Base-by-base conservation (phyloP, 2,113 vertebrate species). In the Podilymbus podiceps region DNA sequence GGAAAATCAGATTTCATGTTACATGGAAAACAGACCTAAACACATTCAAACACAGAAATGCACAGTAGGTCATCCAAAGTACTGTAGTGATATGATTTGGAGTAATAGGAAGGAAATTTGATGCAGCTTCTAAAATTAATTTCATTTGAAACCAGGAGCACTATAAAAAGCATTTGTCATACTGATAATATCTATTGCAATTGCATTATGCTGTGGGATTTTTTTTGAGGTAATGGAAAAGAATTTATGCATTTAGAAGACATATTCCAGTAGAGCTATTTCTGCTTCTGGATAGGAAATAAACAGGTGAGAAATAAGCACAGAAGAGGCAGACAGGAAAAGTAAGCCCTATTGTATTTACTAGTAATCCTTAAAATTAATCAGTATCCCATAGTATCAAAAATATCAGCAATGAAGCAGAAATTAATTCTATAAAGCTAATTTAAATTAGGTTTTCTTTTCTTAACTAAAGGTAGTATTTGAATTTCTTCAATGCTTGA, bases 91-190 rank as follows among this genome's bases (percentile, higher is more conserved):
- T 73, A 89, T 91, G 85, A 88, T 82, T 60, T 89, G 23, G 46
- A 90, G n/a, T 90, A 91, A 78, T 87, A 80, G 64, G 81, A 85
- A 92, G 87, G 44, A 93, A 95, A 94, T 95, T 82, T 79, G 71
- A 79, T 94, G 66, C 53, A 66, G 35, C 66, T 94, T 73, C 78
- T 75, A 85, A 85, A 96, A 93, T 79, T 82, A 93, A 93, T 94
- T 96, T 90, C 8, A 42, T 94, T 92, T 93, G 62, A 76, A 96
- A 63, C 58, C 31, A 83, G 53, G 22, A 88, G 27, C 46, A 76
- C 62, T 93, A 89, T 49, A 69, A 85, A 89, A 95, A 88, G 6
- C 71, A 88, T 91, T 89, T 93, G 76, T 91, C 85, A 73, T 90
- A n/a, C 46, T 73, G 84, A 88, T 89, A 91, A 67, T 85, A 74